Conservation (phyloP, 2,113 vertebrate species). For the Pycnonotus jocosus region DNA sequence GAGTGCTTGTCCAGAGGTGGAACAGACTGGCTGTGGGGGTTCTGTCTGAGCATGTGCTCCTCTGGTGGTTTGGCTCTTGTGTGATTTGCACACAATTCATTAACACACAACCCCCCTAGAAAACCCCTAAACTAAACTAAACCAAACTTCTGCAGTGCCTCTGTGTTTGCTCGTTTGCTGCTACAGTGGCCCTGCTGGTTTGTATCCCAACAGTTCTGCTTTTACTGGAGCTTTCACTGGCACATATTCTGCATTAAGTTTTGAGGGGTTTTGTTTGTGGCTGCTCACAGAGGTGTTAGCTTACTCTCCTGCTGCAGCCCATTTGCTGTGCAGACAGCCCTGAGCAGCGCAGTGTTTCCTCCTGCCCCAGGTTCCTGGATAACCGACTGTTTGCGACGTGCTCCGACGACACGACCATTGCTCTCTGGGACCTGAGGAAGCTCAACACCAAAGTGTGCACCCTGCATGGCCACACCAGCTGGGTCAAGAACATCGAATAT, state of each 20-base stretch:
- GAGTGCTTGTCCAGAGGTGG: background rate
- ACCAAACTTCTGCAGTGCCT: background rate
- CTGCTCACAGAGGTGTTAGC: no score
- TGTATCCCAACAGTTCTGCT: accelerated
- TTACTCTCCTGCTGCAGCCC: background rate
- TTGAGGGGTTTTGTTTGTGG: background rate
- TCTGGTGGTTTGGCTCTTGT: background rate
- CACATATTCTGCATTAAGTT: background rate
- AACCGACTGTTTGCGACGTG: slow-evolving; percentile 97
- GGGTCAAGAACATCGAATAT: slow-evolving; percentile 99
- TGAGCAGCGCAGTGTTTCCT: background rate
- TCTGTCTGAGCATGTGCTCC: background rate
- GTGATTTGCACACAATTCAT: background rate
- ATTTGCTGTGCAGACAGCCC: background rate
- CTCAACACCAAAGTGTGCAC: slow-evolving; percentile 94
- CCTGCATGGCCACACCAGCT: slow-evolving; percentile 96
- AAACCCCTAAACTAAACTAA: no score
- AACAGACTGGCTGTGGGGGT: accelerated
- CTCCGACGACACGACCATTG: slow-evolving; percentile 97
- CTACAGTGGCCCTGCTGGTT: background rate
- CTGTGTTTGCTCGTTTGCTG: background rate
- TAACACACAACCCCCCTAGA: no score
- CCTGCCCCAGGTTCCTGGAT: slow-evolving; percentile 86
- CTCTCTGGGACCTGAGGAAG: slow-evolving; percentile 95
- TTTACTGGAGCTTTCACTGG: accelerated